Conservation (phyloP, 2,113 vertebrate species). For the Argyrosomus japonicus region DNA sequence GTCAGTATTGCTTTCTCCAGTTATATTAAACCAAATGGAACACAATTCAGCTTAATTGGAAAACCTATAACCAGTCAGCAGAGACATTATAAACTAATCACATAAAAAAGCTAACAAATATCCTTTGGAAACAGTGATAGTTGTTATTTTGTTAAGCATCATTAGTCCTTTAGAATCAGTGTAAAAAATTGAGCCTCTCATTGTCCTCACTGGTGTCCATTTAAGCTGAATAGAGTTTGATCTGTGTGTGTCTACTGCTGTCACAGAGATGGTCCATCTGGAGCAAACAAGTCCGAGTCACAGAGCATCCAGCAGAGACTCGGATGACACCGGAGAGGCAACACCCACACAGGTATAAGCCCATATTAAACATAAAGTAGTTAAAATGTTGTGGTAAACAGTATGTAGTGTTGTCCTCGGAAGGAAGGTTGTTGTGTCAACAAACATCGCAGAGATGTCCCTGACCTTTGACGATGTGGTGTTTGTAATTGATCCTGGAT, state of each 20-base stretch:
- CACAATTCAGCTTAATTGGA: not conserved
- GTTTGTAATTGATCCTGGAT: conserved; percentile 99
- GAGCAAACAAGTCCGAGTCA: conserved; percentile 85
- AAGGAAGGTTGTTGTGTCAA: conserved; percentile 93
- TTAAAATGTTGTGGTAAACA: no score
- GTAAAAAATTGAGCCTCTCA: not conserved
- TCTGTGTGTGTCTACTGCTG: conserved; percentile 10
- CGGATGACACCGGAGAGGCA: conserved; percentile 84
- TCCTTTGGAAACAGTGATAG: not conserved
- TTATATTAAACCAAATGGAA: not conserved
- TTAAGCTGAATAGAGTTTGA: conserved; percentile 19
- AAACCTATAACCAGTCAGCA: not conserved
- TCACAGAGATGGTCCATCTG: conserved; percentile 90
- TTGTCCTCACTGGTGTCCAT: not conserved
- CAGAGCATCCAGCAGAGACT: conserved; percentile 79
- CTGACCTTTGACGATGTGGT: conserved; percentile 97
- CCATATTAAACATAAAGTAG: not conserved
- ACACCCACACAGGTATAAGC: conserved; percentile 72
- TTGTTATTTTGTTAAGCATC: not conserved
- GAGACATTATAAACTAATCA: not conserved
- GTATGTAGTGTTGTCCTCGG: no score
- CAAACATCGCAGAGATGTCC: conserved; percentile 98
- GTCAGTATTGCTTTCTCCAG: not conserved
- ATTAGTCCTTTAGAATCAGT: conserved; percentile 6
- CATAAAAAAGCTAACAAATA: not conserved